Conservation (phyloP, 2,113 vertebrate genomes). For the Sardina pilchardus region DNA sequence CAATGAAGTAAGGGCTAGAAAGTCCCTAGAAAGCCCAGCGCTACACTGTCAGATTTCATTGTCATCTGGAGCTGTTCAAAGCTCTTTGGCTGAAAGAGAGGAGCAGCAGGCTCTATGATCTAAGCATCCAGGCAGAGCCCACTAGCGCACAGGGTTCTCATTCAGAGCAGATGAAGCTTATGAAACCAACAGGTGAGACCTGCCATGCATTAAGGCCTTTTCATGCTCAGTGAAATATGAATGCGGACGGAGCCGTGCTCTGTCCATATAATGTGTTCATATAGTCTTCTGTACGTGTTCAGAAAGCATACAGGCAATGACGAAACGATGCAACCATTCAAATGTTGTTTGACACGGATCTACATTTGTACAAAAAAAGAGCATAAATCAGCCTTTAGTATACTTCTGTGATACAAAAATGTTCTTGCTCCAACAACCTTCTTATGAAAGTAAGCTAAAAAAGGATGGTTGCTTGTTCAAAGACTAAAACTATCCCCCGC, state of each 20-base stretch:
- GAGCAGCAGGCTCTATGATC: neutral
- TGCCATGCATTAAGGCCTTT: neutral
- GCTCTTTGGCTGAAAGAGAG: neutral
- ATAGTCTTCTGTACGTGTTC: too few species aligned
- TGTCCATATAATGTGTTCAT: too few species aligned
- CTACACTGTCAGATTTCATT: neutral
- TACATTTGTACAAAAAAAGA: too few species aligned
- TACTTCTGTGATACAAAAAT: neutral
- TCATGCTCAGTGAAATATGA: too few species aligned
- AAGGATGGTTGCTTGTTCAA: neutral
- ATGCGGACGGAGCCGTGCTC: too few species aligned
- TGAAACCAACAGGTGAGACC: neutral
- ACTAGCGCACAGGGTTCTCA: neutral
- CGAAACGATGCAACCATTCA: too few species aligned
- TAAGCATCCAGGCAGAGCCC: neutral
- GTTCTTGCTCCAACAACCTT: neutral
- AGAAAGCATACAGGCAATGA: too few species aligned
- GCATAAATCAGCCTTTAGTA: too few species aligned
- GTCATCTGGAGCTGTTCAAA: neutral
- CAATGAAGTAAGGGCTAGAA: neutral
- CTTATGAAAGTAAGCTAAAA: neutral
- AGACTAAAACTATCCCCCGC: neutral
- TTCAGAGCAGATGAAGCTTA: neutral
- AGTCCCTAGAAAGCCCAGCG: neutral
- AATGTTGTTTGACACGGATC: too few species aligned